These are phyloP conservation scores for Porites lobata DNA, from an alignment of 92 coral and sea anemone species.

Conservation along the genomic window DNA sequence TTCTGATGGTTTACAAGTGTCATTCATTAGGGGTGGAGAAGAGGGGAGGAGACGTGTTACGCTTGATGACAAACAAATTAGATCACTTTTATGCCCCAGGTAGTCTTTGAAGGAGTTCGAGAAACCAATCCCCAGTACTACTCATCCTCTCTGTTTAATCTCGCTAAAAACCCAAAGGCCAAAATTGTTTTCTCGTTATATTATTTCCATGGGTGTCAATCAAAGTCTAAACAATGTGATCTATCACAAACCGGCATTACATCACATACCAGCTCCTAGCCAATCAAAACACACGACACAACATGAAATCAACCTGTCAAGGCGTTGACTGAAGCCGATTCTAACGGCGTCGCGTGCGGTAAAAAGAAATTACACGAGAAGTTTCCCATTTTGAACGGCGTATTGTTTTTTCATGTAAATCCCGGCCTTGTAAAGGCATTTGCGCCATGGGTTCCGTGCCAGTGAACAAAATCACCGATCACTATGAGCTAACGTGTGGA, in stretches of 20 bases:
- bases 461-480: conserved; percentile 84
- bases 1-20: background rate
- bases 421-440: background rate
- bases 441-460: conserved; percentile 80
- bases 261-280: conserved; percentile 23
- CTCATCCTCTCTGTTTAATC: background rate
- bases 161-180: background rate
- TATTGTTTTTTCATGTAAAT: conserved; percentile 9
- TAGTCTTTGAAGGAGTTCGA: conserved; percentile 5
- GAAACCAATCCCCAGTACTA: background rate
- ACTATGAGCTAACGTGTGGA: conserved; percentile 82
- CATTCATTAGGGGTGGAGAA: background rate
- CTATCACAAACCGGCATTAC: conserved; percentile 7
- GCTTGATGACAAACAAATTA: background rate
- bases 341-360: background rate
- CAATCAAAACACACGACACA: conserved; percentile 24
- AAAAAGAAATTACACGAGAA: background rate
- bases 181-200: background rate
- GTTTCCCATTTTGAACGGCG: background rate
- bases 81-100: background rate
- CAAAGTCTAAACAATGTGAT: conserved; percentile 16
- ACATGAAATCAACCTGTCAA: conserved; percentile 44
- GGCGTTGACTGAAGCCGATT: conserved; percentile 2
- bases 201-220: background rate
- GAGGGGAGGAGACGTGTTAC: background rate